Evolutionary conservation across 2,113 vertebrate species (phyloP).

Genomic region (Oncorhynchus keta): DNA sequence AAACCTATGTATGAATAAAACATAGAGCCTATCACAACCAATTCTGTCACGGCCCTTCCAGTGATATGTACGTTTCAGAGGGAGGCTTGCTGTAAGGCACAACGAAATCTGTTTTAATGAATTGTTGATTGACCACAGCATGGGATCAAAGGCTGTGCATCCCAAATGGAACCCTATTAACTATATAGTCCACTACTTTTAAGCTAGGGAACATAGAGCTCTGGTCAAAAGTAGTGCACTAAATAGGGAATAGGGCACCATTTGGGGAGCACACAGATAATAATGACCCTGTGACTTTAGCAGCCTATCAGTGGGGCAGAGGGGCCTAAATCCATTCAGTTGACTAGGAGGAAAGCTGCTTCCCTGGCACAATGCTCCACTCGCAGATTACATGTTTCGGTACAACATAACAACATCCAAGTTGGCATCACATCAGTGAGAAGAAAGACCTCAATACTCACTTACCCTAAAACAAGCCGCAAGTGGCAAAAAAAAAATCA

Average conservation of each 20-base stretch:
- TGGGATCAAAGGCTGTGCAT: slow-evolving; percentile 41
- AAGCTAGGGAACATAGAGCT: too few relatives aligned
- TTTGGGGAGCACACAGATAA: not conserved
- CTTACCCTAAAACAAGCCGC: slow-evolving; percentile 26
- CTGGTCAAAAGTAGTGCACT: too few relatives aligned
- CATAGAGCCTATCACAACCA: not conserved
- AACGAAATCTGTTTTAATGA: slow-evolving; percentile 29
- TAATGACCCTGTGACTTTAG: slow-evolving; percentile 42
- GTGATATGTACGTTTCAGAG: slow-evolving; percentile 17
- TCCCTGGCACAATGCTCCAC: slow-evolving; percentile 53
- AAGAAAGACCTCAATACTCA: slow-evolving; percentile 45
- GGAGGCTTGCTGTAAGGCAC: slow-evolving; percentile 16
- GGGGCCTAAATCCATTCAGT: slow-evolving; percentile 56
- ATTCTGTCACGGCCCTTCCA: slow-evolving; percentile 17
- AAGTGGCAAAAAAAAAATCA: too few relatives aligned
- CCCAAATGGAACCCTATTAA: too few relatives aligned
- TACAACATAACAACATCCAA: slow-evolving; percentile 63
- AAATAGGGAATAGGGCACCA: too few relatives aligned
- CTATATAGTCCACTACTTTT: too few relatives aligned
- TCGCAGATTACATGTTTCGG: slow-evolving; percentile 63
- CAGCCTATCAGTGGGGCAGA: slow-evolving; percentile 32
- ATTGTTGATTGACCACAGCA: slow-evolving; percentile 60
- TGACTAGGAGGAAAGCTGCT: slow-evolving; percentile 62
- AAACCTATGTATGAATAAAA: slow-evolving; percentile 39
- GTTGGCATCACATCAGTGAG: slow-evolving; percentile 53